Evolutionary conservation across 1,140 invertebrate species (phyloP).

Genomic region (Penaeus japonicus): DNA sequence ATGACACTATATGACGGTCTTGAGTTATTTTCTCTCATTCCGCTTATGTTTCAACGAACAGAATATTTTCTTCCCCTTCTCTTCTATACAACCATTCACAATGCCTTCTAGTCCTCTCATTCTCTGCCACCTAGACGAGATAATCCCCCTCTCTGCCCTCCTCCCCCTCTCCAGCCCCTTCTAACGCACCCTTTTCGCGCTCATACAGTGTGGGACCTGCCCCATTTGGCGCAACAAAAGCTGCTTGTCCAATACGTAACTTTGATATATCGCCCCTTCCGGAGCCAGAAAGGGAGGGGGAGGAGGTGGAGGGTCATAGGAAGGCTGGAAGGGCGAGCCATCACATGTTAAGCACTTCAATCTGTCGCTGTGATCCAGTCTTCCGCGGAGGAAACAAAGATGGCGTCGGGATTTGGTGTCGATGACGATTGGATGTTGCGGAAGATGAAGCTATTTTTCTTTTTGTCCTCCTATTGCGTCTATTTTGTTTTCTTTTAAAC

Average conservation of each 20-base stretch:
- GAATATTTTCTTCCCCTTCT: not conserved
- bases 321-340: not conserved
- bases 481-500: too few species aligned
- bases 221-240: slow-evolving; percentile 49
- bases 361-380: too few species aligned
- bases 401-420: too few species aligned
- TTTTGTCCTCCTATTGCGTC: too few species aligned
- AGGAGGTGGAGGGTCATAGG: not conserved
- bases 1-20: too few species aligned
- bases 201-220: slow-evolving; percentile 41
- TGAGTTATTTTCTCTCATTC: too few species aligned
- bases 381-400: too few species aligned
- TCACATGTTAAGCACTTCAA: too few species aligned
- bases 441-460: too few species aligned
- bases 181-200: not conserved
- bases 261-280: slow-evolving; percentile 41
- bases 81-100: not conserved
- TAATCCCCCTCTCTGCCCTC: not conserved
- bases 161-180: not conserved
- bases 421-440: too few species aligned
- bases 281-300: not conserved
- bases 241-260: slow-evolving; percentile 40
- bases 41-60: too few species aligned
- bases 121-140: not conserved
- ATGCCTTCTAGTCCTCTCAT: not conserved